phyloP scores from a whole-genome alignment of 1,140 invertebrate species.

The Notospermus geniculatus region DNA sequence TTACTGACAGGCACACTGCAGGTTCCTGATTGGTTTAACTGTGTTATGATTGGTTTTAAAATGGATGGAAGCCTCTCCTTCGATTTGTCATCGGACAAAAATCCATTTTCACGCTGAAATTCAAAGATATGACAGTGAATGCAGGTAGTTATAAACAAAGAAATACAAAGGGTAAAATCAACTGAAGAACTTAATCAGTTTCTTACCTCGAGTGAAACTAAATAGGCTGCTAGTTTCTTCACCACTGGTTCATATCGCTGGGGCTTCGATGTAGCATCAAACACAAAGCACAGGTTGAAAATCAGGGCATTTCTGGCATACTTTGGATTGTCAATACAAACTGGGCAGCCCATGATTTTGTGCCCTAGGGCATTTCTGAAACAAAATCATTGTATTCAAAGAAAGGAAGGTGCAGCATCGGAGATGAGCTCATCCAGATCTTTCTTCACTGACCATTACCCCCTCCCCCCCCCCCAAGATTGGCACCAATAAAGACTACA shows the following conservation, averaged over 20 bases:
- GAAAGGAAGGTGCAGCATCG: too few relatives aligned
- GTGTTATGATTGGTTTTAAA: constrained; percentile 72
- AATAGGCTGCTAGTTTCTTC: constrained; percentile 87
- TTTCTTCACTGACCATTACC: too few relatives aligned
- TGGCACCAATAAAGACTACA: too few relatives aligned
- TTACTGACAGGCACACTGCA: constrained; percentile 71
- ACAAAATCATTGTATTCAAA: constrained; percentile 19
- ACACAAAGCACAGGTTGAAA: constrained; percentile 95
- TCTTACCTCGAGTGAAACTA: constrained; percentile 64
- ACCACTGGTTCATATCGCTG: constrained; percentile 91
- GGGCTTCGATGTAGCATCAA: constrained; percentile 80
- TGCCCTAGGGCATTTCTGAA: constrained; percentile 73
- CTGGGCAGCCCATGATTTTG: constrained; percentile 91
- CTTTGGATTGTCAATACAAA: constrained; percentile 82
- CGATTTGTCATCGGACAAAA: constrained; percentile 68
- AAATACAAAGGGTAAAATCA: background rate
- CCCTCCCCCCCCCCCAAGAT: too few relatives aligned
- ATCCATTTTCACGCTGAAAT: constrained; percentile 59
- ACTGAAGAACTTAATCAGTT: background rate
- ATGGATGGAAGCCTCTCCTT: constrained; percentile 67
- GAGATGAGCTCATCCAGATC: too few relatives aligned
- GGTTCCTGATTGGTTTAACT: constrained; percentile 72
- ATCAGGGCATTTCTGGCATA: constrained; percentile 92
- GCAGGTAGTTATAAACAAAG: too few relatives aligned
- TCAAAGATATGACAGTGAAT: constrained; percentile 15